Percentiles rank a stretch among this genome's conserved stretches.
phyloP scores from a whole-genome alignment of 2,888 invertebrate genomes.

The Caenorhabditis doughertyi region DNA sequence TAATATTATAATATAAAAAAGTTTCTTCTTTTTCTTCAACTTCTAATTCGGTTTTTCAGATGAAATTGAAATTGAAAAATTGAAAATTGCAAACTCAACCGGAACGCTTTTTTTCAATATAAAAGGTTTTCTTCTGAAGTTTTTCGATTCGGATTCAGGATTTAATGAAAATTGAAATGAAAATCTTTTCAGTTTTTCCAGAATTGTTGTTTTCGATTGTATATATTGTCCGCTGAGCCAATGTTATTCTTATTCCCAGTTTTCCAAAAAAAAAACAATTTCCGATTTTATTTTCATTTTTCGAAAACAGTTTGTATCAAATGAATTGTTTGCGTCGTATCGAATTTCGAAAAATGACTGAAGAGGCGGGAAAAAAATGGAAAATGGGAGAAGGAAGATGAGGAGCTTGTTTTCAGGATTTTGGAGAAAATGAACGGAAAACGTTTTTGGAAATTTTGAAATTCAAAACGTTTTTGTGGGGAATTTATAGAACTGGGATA shows the following conservation, averaged over 20 bases:
- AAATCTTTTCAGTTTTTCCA: background rate
- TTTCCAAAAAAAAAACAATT: slow-evolving; percentile 46
- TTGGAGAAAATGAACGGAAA: slow-evolving; percentile 24
- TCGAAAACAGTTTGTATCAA: slow-evolving; percentile 63
- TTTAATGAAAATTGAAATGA: slow-evolving; percentile 45
- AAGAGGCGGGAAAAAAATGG: background rate
- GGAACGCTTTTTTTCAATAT: slow-evolving; percentile 15
- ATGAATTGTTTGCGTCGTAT: slow-evolving; percentile 58
- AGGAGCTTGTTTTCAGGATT: slow-evolving; percentile 20
- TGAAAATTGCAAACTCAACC: slow-evolving; percentile 26
- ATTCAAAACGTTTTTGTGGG: background rate
- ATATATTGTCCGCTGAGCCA: slow-evolving; percentile 14
- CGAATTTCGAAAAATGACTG: slow-evolving; percentile 37
- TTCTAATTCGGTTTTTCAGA: slow-evolving; percentile 18
- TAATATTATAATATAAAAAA: slow-evolving; percentile 57
- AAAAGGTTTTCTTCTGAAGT: background rate
- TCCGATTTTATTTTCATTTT: slow-evolving; percentile 48
- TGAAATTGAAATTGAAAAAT: slow-evolving; percentile 15
- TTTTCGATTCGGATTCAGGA: background rate
- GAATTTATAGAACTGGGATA: too few species aligned
- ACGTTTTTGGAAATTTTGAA: slow-evolving; percentile 9
- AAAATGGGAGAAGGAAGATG: background rate
- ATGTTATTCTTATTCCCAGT: slow-evolving; percentile 26
- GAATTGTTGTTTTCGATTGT: slow-evolving; percentile 31
- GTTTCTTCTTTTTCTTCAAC: slow-evolving; percentile 13